Conservation (phyloP, 2,888 invertebrate genomes). For the Brachylomia viminalis region DNA sequence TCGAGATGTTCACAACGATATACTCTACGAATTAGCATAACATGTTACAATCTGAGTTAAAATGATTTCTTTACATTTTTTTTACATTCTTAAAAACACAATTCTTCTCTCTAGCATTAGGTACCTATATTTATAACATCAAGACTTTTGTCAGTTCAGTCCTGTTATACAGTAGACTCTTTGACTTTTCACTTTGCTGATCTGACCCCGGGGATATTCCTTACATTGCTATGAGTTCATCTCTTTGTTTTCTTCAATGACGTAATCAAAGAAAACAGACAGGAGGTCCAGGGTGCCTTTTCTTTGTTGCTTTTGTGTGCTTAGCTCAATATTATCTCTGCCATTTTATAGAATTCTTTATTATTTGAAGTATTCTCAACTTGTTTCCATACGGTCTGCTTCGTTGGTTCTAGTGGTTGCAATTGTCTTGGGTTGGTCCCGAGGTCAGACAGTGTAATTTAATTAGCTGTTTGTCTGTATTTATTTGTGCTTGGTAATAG, state of each 20-base stretch:
- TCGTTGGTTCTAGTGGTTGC: neutral
- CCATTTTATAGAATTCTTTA: neutral
- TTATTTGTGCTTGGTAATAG: neutral
- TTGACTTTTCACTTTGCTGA: neutral
- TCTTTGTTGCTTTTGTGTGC: conserved; percentile 11
- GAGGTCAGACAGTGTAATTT: neutral
- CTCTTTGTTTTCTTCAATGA: conserved; percentile 12
- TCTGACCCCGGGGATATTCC: neutral
- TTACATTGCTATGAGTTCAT: neutral
- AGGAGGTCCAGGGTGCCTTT: neutral
- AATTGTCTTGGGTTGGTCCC: neutral
- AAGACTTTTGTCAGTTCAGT: neutral
- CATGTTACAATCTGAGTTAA: too few relatives aligned
- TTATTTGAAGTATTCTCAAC: too few relatives aligned
- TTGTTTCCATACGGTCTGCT: neutral
- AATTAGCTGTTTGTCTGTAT: neutral
- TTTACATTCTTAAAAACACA: neutral
- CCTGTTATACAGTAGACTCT: neutral
- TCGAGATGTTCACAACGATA: neutral
- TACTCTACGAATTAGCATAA: neutral
- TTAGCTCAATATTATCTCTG: neutral
- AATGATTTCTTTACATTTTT: neutral
- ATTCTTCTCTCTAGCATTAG: neutral
- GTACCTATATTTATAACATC: neutral
- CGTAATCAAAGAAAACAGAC: neutral